Evolutionary conservation across 2,797 vertebrate species (phyloP).

Genomic region (Siniperca obscura): DNA sequence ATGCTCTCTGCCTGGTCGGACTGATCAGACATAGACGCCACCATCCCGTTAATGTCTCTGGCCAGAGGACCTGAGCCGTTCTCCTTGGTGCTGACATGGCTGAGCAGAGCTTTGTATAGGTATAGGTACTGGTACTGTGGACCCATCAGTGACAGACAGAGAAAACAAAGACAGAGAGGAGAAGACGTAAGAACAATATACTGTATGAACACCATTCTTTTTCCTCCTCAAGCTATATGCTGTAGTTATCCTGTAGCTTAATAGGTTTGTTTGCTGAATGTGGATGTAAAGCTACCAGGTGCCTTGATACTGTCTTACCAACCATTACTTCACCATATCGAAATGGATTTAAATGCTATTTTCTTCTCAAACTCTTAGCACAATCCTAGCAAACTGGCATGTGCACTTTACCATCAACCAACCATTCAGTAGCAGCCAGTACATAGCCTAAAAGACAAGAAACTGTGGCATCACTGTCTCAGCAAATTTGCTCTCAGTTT

Average conservation of each 20-base stretch:
- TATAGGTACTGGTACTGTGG: slow-evolving; percentile 95
- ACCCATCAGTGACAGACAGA: slow-evolving; percentile 14
- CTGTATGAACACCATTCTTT: not conserved
- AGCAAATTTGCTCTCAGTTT: not conserved
- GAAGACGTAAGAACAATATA: not conserved
- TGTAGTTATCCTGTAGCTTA: too few relatives aligned
- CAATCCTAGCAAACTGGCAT: not conserved
- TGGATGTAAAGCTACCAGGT: not conserved
- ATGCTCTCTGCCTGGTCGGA: slow-evolving; percentile 93
- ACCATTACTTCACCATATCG: not conserved
- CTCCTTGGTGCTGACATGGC: slow-evolving; percentile 93
- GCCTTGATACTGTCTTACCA: not conserved
- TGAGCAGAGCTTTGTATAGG: slow-evolving; percentile 95
- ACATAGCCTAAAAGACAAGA: not conserved
- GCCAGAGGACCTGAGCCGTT: slow-evolving; percentile 86
- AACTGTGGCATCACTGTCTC: not conserved
- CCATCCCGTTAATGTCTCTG: slow-evolving; percentile 91
- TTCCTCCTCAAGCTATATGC: not conserved
- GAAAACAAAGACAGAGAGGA: slow-evolving; percentile 18
- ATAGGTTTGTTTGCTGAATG: not conserved
- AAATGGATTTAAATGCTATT: not conserved
- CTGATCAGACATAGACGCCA: slow-evolving; percentile 87
- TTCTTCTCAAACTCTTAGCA: not conserved
- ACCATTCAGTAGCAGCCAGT: too few relatives aligned
- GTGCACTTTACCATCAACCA: not conserved